These are phyloP conservation scores for Melanotaenia nigrans DNA, from an alignment of 2,797 vertebrate genomes.

Conservation along the genomic window DNA sequence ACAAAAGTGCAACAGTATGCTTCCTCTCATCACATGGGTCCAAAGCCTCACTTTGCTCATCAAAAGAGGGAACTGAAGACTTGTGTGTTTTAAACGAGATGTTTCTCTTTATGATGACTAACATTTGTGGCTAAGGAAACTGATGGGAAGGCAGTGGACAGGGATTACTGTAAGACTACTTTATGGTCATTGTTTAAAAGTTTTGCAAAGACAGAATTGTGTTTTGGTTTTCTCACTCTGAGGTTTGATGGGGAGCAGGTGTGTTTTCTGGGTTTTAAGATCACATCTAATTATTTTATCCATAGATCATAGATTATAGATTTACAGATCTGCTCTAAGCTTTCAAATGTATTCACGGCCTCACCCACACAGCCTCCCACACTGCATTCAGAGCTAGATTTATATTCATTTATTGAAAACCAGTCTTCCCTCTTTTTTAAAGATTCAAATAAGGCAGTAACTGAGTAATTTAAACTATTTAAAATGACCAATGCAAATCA, in stretches of 20 bases:
- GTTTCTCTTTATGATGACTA: not conserved
- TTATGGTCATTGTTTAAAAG: not conserved
- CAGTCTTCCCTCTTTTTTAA: not conserved
- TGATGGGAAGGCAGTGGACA: not conserved
- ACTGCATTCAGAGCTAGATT: not conserved
- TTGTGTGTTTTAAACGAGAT: slow-evolving; percentile 8
- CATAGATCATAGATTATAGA: slow-evolving; percentile 3
- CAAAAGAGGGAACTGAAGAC: slow-evolving; percentile 51
- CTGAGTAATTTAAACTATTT: not conserved
- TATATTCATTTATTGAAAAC: not conserved
- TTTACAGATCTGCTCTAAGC: slow-evolving; percentile 32
- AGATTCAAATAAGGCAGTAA: not conserved
- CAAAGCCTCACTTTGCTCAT: not conserved
- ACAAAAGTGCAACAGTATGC: slow-evolving; percentile 56
- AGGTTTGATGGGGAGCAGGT: not conserved
- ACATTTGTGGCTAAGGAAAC: not conserved
- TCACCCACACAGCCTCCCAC: slow-evolving; percentile 20
- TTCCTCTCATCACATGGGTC: slow-evolving; percentile 50
- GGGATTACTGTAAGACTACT: not conserved
- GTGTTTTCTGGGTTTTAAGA: not conserved
- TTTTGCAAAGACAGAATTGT: not conserved
- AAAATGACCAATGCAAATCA: not conserved
- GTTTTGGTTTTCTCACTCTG: not conserved
- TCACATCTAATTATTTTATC: not conserved
- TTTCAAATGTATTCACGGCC: slow-evolving; percentile 6